phyloP scores from a whole-genome alignment of 1,140 invertebrate species.

The Nymphalis io region DNA sequence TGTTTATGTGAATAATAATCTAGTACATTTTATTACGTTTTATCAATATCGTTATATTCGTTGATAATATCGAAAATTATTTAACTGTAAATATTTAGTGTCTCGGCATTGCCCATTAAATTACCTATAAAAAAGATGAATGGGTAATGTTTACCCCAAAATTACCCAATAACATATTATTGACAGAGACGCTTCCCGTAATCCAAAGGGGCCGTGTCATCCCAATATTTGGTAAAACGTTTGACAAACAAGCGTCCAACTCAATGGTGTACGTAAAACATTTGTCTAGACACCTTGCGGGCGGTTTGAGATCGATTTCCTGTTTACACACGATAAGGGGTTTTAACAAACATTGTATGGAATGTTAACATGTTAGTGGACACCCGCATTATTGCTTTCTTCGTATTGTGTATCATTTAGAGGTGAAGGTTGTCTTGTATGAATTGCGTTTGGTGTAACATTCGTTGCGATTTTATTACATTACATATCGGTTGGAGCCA shows the following conservation, averaged over 20 bases:
- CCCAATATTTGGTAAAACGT: slow-evolving; percentile 59
- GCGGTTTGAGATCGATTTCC: slow-evolving; percentile 60
- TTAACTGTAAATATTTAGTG: no score
- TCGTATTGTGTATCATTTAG: slow-evolving; percentile 26
- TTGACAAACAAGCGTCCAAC: slow-evolving; percentile 52
- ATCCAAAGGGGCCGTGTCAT: slow-evolving; percentile 55
- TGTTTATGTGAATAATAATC: no score
- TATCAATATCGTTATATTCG: no score
- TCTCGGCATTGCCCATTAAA: slow-evolving; percentile 11
- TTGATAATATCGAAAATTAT: no score
- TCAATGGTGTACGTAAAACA: slow-evolving; percentile 52
- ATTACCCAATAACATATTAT: slow-evolving; percentile 43
- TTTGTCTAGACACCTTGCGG: slow-evolving; percentile 58
- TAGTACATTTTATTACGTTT: no score
- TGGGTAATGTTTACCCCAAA: slow-evolving; percentile 39
- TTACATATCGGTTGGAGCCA: neutral
- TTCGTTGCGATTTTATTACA: neutral
- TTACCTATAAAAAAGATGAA: slow-evolving; percentile 38
- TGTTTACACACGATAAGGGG: slow-evolving; percentile 65
- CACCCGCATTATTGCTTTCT: slow-evolving; percentile 37
- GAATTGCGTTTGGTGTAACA: neutral
- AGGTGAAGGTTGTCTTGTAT: slow-evolving; percentile 3
- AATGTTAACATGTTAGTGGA: slow-evolving; percentile 50
- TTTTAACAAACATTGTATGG: slow-evolving; percentile 55
- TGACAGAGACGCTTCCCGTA: slow-evolving; percentile 47